Evolutionary conservation across 2,888 invertebrate species (phyloP), one percentile per base, ranked within the genome.

Genomic region (Troilus luridus): DNA sequence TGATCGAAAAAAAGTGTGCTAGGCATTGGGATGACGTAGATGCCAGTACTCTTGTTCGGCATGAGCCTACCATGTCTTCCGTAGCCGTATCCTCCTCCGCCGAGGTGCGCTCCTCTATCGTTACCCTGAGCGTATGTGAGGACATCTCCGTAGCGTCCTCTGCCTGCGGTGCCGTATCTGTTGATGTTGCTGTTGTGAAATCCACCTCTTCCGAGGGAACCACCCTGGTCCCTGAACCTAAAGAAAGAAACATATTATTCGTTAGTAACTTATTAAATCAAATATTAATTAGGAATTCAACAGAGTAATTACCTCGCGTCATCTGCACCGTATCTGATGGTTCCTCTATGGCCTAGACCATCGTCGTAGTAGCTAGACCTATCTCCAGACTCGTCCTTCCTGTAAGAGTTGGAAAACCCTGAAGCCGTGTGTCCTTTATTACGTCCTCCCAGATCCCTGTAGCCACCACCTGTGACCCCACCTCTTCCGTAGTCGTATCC

Each of bases 321-420:
- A 64, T 93, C 92, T 27, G 93, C 92, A 5, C 92, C 93, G 77
- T 93, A 93, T 21, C 93, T 92, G 54, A 93, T 92, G 56, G 92
- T 92, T 58, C 92, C 93, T 14, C 94, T 95, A 92, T 95, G 94
- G 90, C 95, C 94, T 85, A 94, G 94, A 81, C 94, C 95, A 93
- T 96, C 96, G 93, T 96, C 96, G 93, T 96, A 96, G 94, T 95
- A 96, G 59, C 96, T 96, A 91, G 96, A 96, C 93, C 96, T 96
- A 93, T 96, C 96, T 0, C 96, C 96, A 19, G 95, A 96, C 93
- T 96, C 96, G 92, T 96, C 96, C 93, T 96, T 96, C 93, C 96
- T 96, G 93, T 96, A 96, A 21, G 95, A 95, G 93, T 96, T 96
- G 93, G 95, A 95, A 93, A 96, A 97, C 27, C 96, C 96, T 92